phyloP scores from a whole-genome alignment of 2,113 vertebrate species.

The Rhipidura dahli region DNA sequence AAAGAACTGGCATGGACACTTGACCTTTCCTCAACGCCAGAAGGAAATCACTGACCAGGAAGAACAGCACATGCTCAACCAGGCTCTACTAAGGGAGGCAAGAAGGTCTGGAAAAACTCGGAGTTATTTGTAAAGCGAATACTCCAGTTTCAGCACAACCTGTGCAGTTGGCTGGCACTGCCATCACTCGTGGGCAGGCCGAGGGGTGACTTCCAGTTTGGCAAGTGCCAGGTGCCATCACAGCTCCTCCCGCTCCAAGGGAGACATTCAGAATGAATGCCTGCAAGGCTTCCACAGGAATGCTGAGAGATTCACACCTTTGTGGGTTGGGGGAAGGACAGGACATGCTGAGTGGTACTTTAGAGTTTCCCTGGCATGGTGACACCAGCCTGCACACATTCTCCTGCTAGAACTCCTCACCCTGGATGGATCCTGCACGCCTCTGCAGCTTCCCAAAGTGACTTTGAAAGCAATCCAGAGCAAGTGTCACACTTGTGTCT shows the following conservation, averaged over 20 bases:
- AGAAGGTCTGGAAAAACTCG: not conserved
- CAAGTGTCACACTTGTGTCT: not conserved
- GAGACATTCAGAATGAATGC: not conserved
- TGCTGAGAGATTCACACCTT: not conserved
- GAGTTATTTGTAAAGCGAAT: not conserved
- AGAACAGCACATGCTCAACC: not conserved
- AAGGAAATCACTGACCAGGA: constrained; percentile 43
- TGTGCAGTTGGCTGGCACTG: not conserved
- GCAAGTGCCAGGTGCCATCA: not conserved
- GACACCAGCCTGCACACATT: not conserved
- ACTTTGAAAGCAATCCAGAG: not conserved
- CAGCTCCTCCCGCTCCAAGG: not conserved
- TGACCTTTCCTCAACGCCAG: constrained; percentile 42
- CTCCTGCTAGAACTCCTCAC: not conserved
- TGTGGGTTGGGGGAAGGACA: not conserved
- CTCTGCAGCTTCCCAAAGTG: not conserved
- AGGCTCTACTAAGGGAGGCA: not conserved
- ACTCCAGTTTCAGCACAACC: not conserved
- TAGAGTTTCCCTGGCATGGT: not conserved
- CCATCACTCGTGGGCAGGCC: not conserved
- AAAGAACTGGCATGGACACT: not conserved
- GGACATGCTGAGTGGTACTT: not conserved
- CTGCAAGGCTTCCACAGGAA: not conserved
- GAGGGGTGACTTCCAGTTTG: not conserved
- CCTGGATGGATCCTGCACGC: not conserved